phyloP scores from a whole-genome alignment of 1,140 invertebrate genomes.

The Lasioglossum baleicum region DNA sequence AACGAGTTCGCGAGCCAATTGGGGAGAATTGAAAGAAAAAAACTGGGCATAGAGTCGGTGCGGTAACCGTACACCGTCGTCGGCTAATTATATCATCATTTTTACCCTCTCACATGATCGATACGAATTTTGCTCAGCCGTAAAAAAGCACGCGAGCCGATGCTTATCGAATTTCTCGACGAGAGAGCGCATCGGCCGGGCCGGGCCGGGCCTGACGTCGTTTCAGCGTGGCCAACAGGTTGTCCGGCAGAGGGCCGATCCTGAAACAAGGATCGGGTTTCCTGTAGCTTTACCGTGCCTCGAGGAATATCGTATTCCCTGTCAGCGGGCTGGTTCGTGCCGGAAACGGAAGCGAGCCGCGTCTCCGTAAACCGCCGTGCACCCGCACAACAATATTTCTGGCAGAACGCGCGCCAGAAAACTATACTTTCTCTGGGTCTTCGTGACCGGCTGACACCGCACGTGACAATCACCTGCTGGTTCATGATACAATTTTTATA shows the following conservation, averaged over 20 bases:
- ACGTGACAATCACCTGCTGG: too few relatives aligned
- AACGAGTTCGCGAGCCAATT: constrained; percentile 25
- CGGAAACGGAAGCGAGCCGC: constrained; percentile 50
- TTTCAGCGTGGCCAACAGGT: constrained; percentile 41
- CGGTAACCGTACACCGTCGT: constrained; percentile 18
- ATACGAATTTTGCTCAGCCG: constrained; percentile 37
- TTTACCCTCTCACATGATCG: constrained; percentile 21
- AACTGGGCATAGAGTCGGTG: not conserved
- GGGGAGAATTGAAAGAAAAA: not conserved
- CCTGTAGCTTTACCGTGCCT: constrained; percentile 11
- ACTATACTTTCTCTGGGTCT: too few relatives aligned
- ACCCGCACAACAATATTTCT: not conserved
- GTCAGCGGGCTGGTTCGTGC: constrained; percentile 6
- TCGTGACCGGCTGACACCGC: too few relatives aligned
- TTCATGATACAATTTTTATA: too few relatives aligned
- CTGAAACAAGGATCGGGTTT: constrained; percentile 48
- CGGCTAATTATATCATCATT: constrained; percentile 24
- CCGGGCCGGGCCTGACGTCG: not conserved
- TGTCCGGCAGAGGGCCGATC: constrained; percentile 12
- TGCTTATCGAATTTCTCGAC: constrained; percentile 38
- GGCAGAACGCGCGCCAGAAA: not conserved
- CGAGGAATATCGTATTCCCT: constrained; percentile 42
- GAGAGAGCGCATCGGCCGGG: too few relatives aligned
- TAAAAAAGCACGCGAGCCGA: constrained; percentile 25
- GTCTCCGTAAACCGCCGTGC: not conserved